phyloP scores from a whole-genome alignment of 1,140 invertebrate species.

The Monomorium pharaonis region DNA sequence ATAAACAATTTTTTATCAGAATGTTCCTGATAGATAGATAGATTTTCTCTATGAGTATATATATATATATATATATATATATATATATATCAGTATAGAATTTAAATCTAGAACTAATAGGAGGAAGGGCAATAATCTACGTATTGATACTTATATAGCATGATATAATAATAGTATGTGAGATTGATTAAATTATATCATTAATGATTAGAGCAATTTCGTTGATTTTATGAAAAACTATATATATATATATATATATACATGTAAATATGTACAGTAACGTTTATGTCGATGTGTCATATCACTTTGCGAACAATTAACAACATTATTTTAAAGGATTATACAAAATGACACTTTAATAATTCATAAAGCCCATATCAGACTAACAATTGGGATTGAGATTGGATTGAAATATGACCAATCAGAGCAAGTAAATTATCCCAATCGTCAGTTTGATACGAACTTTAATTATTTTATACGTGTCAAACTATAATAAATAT shows the following conservation, averaged over 20 bases:
- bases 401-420: too few species aligned
- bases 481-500: neutral
- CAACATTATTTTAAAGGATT: slow-evolving; percentile 16
- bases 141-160: neutral
- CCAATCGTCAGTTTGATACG: too few species aligned
- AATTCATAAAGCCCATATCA: too few species aligned
- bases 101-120: neutral
- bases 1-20: neutral
- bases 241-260: slow-evolving; percentile 50
- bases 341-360: slow-evolving; percentile 5
- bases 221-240: slow-evolving; percentile 48
- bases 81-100: neutral
- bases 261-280: slow-evolving; percentile 45
- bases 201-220: slow-evolving; percentile 18
- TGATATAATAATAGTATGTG: neutral
- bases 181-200: too few species aligned
- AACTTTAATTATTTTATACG: neutral
- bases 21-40: slow-evolving; percentile 1
- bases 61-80: too few species aligned
- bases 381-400: too few species aligned
- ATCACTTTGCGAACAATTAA: slow-evolving; percentile 50
- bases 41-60: neutral
- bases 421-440: too few species aligned
- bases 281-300: slow-evolving; percentile 28
- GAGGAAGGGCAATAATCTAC: neutral